phyloP scores from a whole-genome alignment of 2,113 vertebrate genomes.

The Lophochroa leadbeateri region DNA sequence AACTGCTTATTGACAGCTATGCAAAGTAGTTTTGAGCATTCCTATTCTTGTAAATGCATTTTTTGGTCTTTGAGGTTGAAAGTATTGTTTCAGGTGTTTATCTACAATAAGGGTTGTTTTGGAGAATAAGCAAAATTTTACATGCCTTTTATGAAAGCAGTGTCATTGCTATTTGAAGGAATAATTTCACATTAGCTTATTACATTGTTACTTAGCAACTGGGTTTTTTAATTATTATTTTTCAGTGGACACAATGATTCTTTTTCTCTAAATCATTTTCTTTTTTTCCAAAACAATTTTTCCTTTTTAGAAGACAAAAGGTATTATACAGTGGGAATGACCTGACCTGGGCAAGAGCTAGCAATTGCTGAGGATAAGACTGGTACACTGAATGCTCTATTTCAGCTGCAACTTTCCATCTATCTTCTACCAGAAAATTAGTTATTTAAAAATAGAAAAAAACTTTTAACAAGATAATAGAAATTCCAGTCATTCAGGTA shows the following conservation, averaged over 20 bases:
- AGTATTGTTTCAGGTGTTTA: not conserved
- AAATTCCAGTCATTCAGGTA: not conserved
- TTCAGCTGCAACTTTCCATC: not conserved
- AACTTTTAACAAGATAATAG: not conserved
- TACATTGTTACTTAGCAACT: not conserved
- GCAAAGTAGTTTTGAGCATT: not conserved
- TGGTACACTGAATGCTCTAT: not conserved
- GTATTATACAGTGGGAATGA: not conserved
- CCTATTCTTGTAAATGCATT: not conserved
- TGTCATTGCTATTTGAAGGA: not conserved
- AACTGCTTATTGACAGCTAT: not conserved
- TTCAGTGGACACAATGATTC: not conserved
- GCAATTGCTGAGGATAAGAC: not conserved
- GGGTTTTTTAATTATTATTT: not conserved
- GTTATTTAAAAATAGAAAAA: not conserved
- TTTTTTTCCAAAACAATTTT: not conserved
- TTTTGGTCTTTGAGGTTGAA: not conserved
- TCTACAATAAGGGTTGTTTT: not conserved
- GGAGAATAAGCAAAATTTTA: not conserved
- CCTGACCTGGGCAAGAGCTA: not conserved
- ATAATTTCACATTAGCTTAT: not conserved
- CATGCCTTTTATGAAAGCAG: not conserved
- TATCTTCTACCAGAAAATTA: not conserved
- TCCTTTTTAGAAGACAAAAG: not conserved
- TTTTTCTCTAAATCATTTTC: not conserved